Evolutionary conservation across 2,888 invertebrate species (phyloP).

Genomic region (Tachina grossa): DNA sequence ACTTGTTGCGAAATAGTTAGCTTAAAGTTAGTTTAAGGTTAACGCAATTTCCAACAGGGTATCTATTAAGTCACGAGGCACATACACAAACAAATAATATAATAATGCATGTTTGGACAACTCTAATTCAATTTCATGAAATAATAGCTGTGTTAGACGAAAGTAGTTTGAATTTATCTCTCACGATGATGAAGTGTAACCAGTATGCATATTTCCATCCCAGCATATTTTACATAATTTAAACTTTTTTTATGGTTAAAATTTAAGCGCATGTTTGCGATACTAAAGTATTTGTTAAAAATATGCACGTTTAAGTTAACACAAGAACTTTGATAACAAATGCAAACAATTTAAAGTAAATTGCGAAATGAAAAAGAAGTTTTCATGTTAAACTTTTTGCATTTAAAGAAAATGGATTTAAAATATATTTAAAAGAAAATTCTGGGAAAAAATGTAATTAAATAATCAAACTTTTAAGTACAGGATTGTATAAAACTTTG

Average conservation of each 20-base stretch:
- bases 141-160: constrained; percentile 34
- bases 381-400: constrained; percentile 38
- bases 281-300: constrained; percentile 43
- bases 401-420: constrained; percentile 32
- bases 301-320: constrained; percentile 58
- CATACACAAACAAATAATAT: too few species aligned
- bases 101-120: too few species aligned
- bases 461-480: too few species aligned
- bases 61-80: too few species aligned
- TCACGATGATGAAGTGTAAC: constrained; percentile 58
- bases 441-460: too few species aligned
- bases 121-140: background rate
- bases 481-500: too few species aligned
- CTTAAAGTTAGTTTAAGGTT: too few species aligned
- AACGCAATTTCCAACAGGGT: too few species aligned
- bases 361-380: constrained; percentile 45
- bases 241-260: constrained; percentile 7
- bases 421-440: too few species aligned
- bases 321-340: constrained; percentile 55
- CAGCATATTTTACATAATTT: constrained; percentile 15
- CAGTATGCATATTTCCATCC: constrained; percentile 26
- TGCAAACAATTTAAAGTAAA: constrained; percentile 53
- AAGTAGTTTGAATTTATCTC: constrained; percentile 42
- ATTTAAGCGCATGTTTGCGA: constrained; percentile 9
- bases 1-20: too few species aligned